Evolutionary conservation across 1,140 invertebrate genomes (phyloP).

Genomic region (Pararge aegeria): DNA sequence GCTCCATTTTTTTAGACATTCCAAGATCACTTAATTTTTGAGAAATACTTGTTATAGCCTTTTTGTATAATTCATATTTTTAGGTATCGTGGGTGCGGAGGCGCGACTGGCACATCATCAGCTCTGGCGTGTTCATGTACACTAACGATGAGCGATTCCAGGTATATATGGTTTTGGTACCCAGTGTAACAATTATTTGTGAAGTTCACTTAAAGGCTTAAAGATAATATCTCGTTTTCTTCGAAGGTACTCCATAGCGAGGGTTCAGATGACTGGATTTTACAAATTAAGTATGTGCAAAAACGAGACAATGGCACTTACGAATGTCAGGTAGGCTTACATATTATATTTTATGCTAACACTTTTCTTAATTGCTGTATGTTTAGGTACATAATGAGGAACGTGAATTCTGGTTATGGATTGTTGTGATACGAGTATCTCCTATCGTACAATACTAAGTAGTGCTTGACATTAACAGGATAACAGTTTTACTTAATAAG

Average conservation of each 20-base stretch:
- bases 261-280: conserved; percentile 88
- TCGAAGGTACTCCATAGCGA: conserved; percentile 80
- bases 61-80: too few species aligned
- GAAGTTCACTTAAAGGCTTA: neutral
- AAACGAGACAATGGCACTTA: conserved; percentile 95
- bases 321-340: conserved; percentile 92
- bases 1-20: too few species aligned
- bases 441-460: too few species aligned
- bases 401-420: too few species aligned
- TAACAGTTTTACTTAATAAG: too few species aligned
- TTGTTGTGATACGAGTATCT: too few species aligned
- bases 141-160: conserved; percentile 95
- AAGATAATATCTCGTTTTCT: neutral
- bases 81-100: conserved; percentile 95
- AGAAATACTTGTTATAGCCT: too few species aligned
- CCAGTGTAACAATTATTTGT: neutral
- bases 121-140: conserved; percentile 92
- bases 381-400: too few species aligned
- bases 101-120: conserved; percentile 95
- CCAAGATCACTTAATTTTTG: too few species aligned
- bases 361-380: neutral
- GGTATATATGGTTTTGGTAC: conserved; percentile 52
- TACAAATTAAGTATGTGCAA: conserved; percentile 96
- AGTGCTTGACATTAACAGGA: too few species aligned
- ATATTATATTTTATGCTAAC: neutral